phyloP scores from a whole-genome alignment of 2,797 vertebrate genomes.

The Acanthurus leucopareius region DNA sequence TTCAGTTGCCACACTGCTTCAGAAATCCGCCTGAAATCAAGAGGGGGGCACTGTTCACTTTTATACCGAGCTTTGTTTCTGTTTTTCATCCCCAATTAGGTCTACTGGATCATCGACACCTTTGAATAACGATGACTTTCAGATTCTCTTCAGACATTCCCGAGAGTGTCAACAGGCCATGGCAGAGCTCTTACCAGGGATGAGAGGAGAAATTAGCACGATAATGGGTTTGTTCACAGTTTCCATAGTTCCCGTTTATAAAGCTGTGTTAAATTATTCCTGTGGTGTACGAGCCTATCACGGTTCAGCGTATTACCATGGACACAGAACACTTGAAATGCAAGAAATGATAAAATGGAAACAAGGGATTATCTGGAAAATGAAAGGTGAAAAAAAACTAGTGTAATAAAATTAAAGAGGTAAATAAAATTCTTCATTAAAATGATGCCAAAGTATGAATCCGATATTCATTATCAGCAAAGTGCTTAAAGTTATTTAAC shows the following conservation, averaged over 20 bases:
- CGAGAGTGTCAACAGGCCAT: conserved; percentile 42
- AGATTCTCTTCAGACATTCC: conserved; percentile 43
- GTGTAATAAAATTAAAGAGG: conserved; percentile 4
- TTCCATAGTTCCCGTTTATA: conserved; percentile 7
- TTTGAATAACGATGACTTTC: conserved; percentile 46
- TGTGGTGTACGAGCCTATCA: neutral
- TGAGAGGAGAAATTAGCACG: conserved; percentile 27
- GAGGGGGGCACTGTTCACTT: conserved; percentile 88
- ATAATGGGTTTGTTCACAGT: conserved; percentile 51
- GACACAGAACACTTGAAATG: conserved; percentile 10
- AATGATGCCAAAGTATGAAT: conserved; percentile 9
- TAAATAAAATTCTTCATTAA: conserved; percentile 15
- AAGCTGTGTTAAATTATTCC: conserved; percentile 17
- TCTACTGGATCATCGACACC: conserved; percentile 50
- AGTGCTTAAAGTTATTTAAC: conserved; percentile 5
- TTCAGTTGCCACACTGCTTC: conserved; percentile 57
- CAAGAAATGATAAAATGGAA: conserved; percentile 8
- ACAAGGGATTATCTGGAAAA: neutral
- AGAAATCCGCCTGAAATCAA: conserved; percentile 76
- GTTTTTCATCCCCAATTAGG: conserved; percentile 50
- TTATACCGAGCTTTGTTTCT: conserved; percentile 69
- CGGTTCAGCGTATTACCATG: neutral
- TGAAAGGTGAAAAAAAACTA: neutral
- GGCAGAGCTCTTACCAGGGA: conserved; percentile 36
- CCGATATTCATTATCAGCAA: conserved; percentile 2